Evolutionary conservation across 1,140 invertebrate species (phyloP), one percentile per base, ranked within the genome.

Genomic region (Conus betulinus): DNA sequence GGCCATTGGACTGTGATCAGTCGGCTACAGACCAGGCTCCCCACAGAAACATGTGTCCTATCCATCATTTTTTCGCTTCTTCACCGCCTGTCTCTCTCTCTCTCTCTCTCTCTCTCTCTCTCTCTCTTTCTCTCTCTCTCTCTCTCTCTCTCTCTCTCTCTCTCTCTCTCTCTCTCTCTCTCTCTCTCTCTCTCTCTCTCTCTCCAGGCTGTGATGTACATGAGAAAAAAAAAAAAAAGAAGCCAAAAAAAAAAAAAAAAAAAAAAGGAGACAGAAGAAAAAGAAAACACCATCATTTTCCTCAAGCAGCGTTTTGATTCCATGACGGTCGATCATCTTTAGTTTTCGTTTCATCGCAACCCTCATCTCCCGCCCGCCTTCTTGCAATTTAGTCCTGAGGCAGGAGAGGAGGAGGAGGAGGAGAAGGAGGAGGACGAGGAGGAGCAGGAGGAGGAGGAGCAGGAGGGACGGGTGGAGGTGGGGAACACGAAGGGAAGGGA

Each of bases 301-400:
- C 76, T 78, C n/a, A 15, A 10, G 11, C 11, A 39, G 11, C 15
- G 67, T 71, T 51, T 85, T 76, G 39, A 15, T 85, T 85, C 67
- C 84, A 71, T 71, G 27, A 74, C 39, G 52, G 63, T 85, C 84
- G 63, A 85, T 85, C 84, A 85, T 85, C 84, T 74, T 85, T 85
- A 85, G 84, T 53, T 85, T 85, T 71, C 67, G 53, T 85, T 85
- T 53, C 84, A 60, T 60, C 57, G 1, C 15, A 8, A 60, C 57
- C 57, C 57, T 60, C 57, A 8, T 60, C 57, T 13, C 15, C 57
- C 57, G 15, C 57, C 57, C 57, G 15, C 57, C 57, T 15, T 15
- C 57, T 60, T 15, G 8, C 57, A 60, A 8, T 15, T 2, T 11
- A 60, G 15, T n/a, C n/a, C n/a, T n/a, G 15, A 53, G 52, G 20